Evolutionary conservation across 1,140 invertebrate genomes (phyloP).

Genomic region (Drosophila suzukii): DNA sequence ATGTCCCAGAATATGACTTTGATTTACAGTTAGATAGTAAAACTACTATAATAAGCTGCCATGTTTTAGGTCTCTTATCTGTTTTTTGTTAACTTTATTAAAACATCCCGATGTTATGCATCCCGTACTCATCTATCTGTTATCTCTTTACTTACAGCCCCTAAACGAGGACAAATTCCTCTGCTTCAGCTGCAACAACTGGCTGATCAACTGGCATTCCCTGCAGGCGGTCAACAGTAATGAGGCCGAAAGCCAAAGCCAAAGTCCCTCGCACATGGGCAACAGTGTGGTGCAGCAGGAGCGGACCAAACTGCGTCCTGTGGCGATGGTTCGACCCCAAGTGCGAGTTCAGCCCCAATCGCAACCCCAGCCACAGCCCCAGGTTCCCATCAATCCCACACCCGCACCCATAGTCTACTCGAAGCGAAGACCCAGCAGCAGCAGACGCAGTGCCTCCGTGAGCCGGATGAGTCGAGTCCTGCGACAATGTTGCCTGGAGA

Average conservation of each 20-base stretch:
- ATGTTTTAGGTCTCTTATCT: too few species aligned
- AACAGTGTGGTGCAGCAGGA: conserved; percentile 51
- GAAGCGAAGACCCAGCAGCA: conserved; percentile 42
- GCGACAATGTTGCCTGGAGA: conserved; percentile 43
- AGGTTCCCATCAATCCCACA: conserved; percentile 23
- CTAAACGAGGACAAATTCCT: conserved; percentile 83
- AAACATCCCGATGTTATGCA: neutral
- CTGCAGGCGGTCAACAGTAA: conserved; percentile 80
- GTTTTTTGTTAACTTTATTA: neutral
- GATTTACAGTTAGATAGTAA: too few species aligned
- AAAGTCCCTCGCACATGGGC: conserved; percentile 78
- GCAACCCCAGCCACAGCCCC: conserved; percentile 15
- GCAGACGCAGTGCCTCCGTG: conserved; percentile 32
- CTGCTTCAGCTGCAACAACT: conserved; percentile 84
- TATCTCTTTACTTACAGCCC: conserved; percentile 51
- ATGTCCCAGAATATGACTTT: too few species aligned
- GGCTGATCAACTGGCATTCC: conserved; percentile 84
- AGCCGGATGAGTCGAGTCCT: conserved; percentile 41
- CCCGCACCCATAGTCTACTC: conserved; percentile 49
- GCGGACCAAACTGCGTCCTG: conserved; percentile 33
- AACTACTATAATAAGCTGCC: too few species aligned
- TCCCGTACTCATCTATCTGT: neutral
- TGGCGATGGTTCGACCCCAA: conserved; percentile 59
- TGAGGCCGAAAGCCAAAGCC: conserved; percentile 71
- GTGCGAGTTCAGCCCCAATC: conserved; percentile 35